A percentile compares a stretch with the other conserved stretches of the same genome.
Conservation (phyloP, 2,888 invertebrate species). For the Drosophila quinaria region DNA sequence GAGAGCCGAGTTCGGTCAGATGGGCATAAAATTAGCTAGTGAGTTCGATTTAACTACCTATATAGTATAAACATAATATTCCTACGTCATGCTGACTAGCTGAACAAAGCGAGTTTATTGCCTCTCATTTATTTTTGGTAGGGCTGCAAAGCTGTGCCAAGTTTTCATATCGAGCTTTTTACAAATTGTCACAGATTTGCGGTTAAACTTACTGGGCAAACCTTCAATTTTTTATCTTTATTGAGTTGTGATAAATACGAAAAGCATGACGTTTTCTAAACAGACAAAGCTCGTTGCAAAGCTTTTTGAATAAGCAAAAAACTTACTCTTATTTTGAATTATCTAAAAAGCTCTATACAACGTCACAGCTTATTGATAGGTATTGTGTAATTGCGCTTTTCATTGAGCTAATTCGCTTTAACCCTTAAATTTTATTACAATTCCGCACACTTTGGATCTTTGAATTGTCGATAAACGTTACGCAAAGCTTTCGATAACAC, state of each 20-base stretch:
- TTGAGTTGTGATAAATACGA: neutral
- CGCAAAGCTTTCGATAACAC: neutral
- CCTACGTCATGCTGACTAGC: neutral
- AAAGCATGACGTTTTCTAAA: neutral
- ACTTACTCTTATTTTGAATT: too few species aligned
- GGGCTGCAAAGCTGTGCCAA: neutral
- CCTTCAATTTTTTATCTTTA: constrained; percentile 4
- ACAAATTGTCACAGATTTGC: too few species aligned
- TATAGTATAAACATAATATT: neutral
- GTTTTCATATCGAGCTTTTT: neutral
- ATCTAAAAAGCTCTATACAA: too few species aligned
- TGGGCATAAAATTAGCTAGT: neutral
- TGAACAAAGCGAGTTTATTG: neutral
- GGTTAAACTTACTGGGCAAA: neutral
- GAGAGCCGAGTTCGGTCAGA: neutral
- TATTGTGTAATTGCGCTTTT: too few species aligned
- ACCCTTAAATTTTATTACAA: too few species aligned
- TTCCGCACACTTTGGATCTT: too few species aligned
- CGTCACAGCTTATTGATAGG: too few species aligned
- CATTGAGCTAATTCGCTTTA: too few species aligned
- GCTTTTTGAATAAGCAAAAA: neutral
- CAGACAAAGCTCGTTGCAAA: neutral
- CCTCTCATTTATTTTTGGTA: neutral
- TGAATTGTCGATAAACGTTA: neutral
- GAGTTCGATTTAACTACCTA: neutral